Evolutionary conservation across 2,888 invertebrate species (phyloP).

Genomic region (Noctua janthe): DNA sequence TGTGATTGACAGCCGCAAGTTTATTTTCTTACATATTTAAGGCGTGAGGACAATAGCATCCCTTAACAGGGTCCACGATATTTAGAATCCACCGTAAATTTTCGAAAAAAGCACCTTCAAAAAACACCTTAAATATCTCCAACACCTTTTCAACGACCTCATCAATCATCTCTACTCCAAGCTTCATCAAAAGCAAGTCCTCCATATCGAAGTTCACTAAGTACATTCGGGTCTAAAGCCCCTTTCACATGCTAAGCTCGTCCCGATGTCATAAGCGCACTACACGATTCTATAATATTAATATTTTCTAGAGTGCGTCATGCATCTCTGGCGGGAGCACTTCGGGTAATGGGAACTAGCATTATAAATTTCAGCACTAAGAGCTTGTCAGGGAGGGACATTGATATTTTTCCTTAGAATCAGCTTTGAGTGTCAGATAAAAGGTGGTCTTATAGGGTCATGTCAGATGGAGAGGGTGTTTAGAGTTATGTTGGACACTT

Average conservation of each 20-base stretch:
- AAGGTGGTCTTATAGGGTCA: constrained; percentile 14
- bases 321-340: constrained; percentile 79
- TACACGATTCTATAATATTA: constrained; percentile 69
- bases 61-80: background rate
- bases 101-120: background rate
- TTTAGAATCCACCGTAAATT: background rate
- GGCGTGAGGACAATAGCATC: background rate
- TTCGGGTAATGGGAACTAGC: constrained; percentile 86
- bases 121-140: constrained; percentile 2
- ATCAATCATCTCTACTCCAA: constrained; percentile 40
- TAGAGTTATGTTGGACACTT: background rate
- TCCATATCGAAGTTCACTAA: background rate
- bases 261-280: constrained; percentile 42
- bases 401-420: constrained; percentile 80
- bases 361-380: constrained; percentile 87
- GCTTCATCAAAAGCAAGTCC: constrained; percentile 23
- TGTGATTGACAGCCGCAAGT: background rate
- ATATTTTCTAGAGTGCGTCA: constrained; percentile 81
- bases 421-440: constrained; percentile 36
- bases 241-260: constrained; percentile 48
- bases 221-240: constrained; percentile 24
- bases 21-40: background rate
- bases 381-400: constrained; percentile 82
- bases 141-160: constrained; percentile 35
- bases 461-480: background rate